Conservation (phyloP, 2,113 vertebrate genomes). For the Terrapene triunguis region DNA sequence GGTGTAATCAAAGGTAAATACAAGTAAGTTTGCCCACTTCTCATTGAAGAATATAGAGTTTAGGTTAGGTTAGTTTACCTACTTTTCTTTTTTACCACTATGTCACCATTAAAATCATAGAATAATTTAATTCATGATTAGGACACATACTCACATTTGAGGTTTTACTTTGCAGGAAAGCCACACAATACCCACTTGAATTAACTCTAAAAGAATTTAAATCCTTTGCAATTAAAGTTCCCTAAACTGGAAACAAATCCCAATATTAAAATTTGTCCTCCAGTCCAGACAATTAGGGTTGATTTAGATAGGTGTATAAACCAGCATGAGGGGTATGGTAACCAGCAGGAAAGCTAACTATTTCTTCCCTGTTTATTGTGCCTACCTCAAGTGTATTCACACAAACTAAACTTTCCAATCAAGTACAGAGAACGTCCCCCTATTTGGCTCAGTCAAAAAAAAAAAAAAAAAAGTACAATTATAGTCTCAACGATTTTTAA, state of each 20-base stretch:
- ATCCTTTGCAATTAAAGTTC: constrained; percentile 56
- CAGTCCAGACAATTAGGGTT: not conserved
- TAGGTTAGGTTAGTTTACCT: too few species aligned
- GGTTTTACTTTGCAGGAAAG: constrained; percentile 39
- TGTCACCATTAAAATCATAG: not conserved
- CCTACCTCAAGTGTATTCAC: not conserved
- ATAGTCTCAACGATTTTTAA: too few species aligned
- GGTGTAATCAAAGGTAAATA: too few species aligned
- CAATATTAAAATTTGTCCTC: constrained; percentile 34
- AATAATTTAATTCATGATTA: constrained; percentile 11
- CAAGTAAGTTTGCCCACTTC: too few species aligned
- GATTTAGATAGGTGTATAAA: not conserved
- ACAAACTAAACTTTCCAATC: not conserved
- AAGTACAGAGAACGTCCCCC: not conserved
- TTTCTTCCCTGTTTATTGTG: not conserved
- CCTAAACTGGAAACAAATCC: not conserved
- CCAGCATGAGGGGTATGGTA: not conserved
- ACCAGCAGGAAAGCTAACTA: not conserved
- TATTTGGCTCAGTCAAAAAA: not conserved
- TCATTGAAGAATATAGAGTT: too few species aligned
- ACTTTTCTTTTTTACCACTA: too few species aligned
- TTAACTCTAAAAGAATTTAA: constrained; percentile 36
- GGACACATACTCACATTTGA: constrained; percentile 17
- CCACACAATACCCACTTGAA: constrained; percentile 29
- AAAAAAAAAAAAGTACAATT: not conserved